Evolutionary conservation across 2,888 invertebrate genomes (phyloP), one percentile per base, ranked within the genome.

Genomic region (Phortica magna): DNA sequence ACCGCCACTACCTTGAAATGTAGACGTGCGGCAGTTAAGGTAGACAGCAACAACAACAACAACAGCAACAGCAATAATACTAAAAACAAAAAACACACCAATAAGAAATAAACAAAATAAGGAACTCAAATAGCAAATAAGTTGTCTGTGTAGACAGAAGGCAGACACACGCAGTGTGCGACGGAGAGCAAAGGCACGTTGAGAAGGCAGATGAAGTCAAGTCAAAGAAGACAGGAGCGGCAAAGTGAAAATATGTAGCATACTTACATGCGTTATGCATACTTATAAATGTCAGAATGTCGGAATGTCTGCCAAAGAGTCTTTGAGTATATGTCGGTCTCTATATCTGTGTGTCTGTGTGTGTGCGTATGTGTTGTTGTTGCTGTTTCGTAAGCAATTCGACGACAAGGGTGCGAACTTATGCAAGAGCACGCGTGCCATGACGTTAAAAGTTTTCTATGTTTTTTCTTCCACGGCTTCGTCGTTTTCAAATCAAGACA

Each of bases 231-330:
- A 55, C 55, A 61, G 17, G 61, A 19, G 22, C n/a, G 61, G 19
- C 61, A 61, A 61, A 31, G 31, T 31, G 31, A 31, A 61, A 61
- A 65, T 14, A 12, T 12, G 41, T 41, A 65, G 65, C 65, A 65
- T 39, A 31, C 31, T 39, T 41, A 65, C 41, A 65, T 65, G 65
- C 65, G 65, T 65, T 41, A 67, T 67, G 67, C 67, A 67, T 67
- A 67, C 67, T 67, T 67, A 42, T 67, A 42, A 67, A 67, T 67
- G 67, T 65, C 65, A 14, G 41, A 22, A 17, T 61, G 22, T 61
- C 19, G n/a, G 17, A 22, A n/a, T 61, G 17, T 48, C 48, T 31
- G 31, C 31, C 31, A 31, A 31, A 31, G 31, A 31, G 31, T 31
- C 31, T 31, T 31, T 31, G 31, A 31, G 31, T 4, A 48, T 48